A percentile compares a stretch with the other conserved stretches of the same genome.
Conservation (phyloP, 2,113 vertebrate species). For the Ictidomys tridecemlineatus region DNA sequence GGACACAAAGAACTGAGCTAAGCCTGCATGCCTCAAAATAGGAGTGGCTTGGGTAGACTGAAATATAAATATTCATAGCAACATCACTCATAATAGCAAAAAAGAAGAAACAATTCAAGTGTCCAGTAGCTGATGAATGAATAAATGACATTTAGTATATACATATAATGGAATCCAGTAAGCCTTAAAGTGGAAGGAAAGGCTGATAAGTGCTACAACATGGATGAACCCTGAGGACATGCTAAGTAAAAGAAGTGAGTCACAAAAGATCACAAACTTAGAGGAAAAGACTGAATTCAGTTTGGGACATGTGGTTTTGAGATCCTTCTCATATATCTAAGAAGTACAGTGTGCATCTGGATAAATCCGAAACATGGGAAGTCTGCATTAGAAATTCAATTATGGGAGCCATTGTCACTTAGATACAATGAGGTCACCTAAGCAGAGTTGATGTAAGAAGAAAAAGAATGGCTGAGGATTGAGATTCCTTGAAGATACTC, state of each 20-base stretch:
- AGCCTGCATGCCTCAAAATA: not conserved
- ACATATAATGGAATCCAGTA: not conserved
- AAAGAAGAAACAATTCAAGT: slow-evolving; percentile 18
- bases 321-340: not conserved
- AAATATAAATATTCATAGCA: not conserved
- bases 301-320: not conserved
- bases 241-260: not conserved
- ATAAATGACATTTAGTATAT: not conserved
- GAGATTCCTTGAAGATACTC: not conserved
- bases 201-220: not conserved
- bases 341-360: not conserved
- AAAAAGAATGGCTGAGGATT: not conserved
- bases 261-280: not conserved
- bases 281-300: not conserved
- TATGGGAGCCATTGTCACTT: not conserved
- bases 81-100: not conserved
- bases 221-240: not conserved
- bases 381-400: not conserved
- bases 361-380: not conserved
- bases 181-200: not conserved
- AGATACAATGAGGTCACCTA: not conserved
- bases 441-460: not conserved
- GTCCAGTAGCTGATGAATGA: not conserved
- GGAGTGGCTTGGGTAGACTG: not conserved
- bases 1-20: not conserved